phyloP scores from a whole-genome alignment of 1,140 invertebrate genomes.

The Bathynomus jamesi region DNA sequence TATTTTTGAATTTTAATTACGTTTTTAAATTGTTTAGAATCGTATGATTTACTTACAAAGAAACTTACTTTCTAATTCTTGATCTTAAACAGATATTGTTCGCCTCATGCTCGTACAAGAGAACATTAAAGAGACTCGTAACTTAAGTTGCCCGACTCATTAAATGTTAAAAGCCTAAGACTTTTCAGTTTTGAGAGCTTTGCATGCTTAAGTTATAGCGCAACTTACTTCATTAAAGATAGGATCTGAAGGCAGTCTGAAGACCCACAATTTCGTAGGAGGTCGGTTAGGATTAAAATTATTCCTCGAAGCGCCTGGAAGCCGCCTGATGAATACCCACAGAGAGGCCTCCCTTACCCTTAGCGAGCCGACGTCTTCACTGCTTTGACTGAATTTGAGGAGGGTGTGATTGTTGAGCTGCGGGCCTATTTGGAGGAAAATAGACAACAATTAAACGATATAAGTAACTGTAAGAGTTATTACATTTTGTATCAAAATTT shows the following conservation, averaged over 20 bases:
- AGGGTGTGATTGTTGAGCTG: conserved; percentile 67
- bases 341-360: conserved; percentile 63
- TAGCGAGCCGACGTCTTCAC: conserved; percentile 49
- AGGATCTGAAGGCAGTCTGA: conserved; percentile 46
- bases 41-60: not conserved
- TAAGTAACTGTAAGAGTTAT: too few relatives aligned
- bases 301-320: conserved; percentile 41
- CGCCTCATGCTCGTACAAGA: too few relatives aligned
- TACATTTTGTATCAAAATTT: too few relatives aligned
- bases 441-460: too few relatives aligned
- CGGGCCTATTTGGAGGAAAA: too few relatives aligned
- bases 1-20: not conserved
- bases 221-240: conserved; percentile 15
- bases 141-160: too few relatives aligned
- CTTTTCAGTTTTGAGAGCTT: too few relatives aligned
- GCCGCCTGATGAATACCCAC: conserved; percentile 62
- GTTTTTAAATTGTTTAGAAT: not conserved
- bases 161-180: too few relatives aligned
- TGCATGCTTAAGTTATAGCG: too few relatives aligned
- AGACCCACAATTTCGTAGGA: conserved; percentile 55
- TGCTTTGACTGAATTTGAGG: conserved; percentile 66
- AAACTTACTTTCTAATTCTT: not conserved
- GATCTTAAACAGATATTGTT: not conserved
- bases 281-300: conserved; percentile 11
- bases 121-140: too few relatives aligned